phyloP scores from a whole-genome alignment of 1,140 invertebrate genomes.

The Papilio xuthus region DNA sequence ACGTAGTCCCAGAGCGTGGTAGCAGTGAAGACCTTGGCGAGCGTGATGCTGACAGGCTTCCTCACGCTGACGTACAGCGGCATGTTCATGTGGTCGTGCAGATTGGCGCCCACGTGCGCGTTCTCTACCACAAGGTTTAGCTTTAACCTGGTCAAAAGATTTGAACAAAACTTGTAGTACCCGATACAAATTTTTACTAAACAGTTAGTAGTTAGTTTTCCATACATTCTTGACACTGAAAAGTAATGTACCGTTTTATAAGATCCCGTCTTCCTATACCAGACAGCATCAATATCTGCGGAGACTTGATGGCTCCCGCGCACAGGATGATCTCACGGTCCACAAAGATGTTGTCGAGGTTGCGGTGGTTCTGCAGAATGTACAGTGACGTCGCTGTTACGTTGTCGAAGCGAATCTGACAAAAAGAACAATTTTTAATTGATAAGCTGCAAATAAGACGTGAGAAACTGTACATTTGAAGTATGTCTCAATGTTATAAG shows the following conservation, averaged over 20 bases:
- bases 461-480: no score
- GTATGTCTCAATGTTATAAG: no score
- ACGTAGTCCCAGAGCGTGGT: constrained; percentile 84
- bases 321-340: constrained; percentile 87
- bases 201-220: no score
- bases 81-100: constrained; percentile 88
- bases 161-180: no score
- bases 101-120: constrained; percentile 83
- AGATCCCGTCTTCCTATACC: constrained; percentile 83
- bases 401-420: constrained; percentile 74
- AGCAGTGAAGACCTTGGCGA: constrained; percentile 83
- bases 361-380: constrained; percentile 65
- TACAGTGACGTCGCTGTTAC: constrained; percentile 67
- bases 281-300: constrained; percentile 88
- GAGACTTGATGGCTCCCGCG: constrained; percentile 86
- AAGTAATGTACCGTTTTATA: constrained; percentile 68
- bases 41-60: constrained; percentile 83
- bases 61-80: constrained; percentile 86
- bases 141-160: constrained; percentile 54
- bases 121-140: constrained; percentile 81
- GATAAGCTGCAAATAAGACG: no score
- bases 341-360: constrained; percentile 79
- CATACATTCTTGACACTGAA: no score
- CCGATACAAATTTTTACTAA: no score
- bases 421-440: background rate